Evolutionary conservation across 1,140 invertebrate genomes (phyloP).

Genomic region (Cyphomyrmex costatus): DNA sequence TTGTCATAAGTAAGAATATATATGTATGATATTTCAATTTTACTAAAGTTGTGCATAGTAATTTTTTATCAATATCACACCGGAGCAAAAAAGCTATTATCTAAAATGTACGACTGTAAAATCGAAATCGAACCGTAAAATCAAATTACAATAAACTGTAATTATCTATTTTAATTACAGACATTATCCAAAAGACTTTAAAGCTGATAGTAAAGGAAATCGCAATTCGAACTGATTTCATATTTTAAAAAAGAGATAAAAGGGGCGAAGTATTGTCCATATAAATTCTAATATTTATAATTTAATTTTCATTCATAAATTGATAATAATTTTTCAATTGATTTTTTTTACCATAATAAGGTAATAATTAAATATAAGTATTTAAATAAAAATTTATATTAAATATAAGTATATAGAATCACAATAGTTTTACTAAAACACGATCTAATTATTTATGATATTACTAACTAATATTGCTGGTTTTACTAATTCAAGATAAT

Average conservation of each 20-base stretch:
- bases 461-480: too few relatives aligned
- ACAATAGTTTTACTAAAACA: background rate
- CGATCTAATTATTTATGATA: too few relatives aligned
- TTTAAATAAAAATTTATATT: too few relatives aligned
- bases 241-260: background rate
- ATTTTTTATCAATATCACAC: constrained; percentile 55
- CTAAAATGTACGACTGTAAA: constrained; percentile 52
- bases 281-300: background rate
- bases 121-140: constrained; percentile 45
- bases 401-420: too few relatives aligned
- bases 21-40: background rate
- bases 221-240: background rate
- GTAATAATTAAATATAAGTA: too few relatives aligned
- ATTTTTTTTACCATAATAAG: background rate
- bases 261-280: too few relatives aligned
- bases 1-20: background rate
- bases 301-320: background rate
- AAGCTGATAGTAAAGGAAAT: constrained; percentile 9
- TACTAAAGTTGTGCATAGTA: background rate
- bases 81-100: constrained; percentile 37
- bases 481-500: too few relatives aligned
- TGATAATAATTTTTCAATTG: constrained; percentile 1
- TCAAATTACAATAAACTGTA: constrained; percentile 55
- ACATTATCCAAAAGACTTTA: constrained; percentile 25
- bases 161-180: constrained; percentile 66